Evolutionary conservation across 2,113 vertebrate genomes (phyloP), one percentile per base, ranked within the genome.

Genomic region (Charadrius vociferus): DNA sequence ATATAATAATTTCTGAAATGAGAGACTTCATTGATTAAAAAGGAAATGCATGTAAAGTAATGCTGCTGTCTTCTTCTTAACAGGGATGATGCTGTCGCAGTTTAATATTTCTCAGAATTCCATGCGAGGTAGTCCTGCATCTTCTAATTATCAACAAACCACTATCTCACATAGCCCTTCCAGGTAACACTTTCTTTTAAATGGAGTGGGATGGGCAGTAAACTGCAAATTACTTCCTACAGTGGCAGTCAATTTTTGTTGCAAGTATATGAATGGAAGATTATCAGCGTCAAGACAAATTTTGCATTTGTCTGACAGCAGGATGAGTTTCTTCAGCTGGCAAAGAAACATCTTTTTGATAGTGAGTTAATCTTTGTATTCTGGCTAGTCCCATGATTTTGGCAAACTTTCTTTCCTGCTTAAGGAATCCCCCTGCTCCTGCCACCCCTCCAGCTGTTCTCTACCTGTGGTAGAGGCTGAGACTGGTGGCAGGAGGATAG

Each of bases 161-260:
- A 98, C 99, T 96, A 99, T 99, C 96, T 99, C 99, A 97, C 99
- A 99, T 96, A 99, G 99, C 96, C 99, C 99, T 98, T 98, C 99
- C 95, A 99, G 99, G 99, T 99, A 98, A 97, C 87, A 18, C 62
- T 65, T 65, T 78, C 61, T 95, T 92, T 93, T 87, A 95, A 85
- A 29, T 41, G 68, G 87, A 10, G 56, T 50, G 84, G 55, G 78
- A 82, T 21, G 50, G 89, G 56, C 77, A 86, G 21, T 14, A 20
- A 80, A 83, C 50, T 86, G 58, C 16, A 56, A 79, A 66, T 78
- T 78, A n/a, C 49, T 74, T 65, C 37, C 32, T 88, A 55, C 8
- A 30, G 34, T 82, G 75, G 34, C 55, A 88, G 58, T 81, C 83
- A 91, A 8, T 93, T 86, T 62, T 86, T 90, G 2, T 94, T 84